Evolutionary conservation across 2,888 invertebrate genomes (phyloP).

Genomic region (Stictocephala bisonia): DNA sequence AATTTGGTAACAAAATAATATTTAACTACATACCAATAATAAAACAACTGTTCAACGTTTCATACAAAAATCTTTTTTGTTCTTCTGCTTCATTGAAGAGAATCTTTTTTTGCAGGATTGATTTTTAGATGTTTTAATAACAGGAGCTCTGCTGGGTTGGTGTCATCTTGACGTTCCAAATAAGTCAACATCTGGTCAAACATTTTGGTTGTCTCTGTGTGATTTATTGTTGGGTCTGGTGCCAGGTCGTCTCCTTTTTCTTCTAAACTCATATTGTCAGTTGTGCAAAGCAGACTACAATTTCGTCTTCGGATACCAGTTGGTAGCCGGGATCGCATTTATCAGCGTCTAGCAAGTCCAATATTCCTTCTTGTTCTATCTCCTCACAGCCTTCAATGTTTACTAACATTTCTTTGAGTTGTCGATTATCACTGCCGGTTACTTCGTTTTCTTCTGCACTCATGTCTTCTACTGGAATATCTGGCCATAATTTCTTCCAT

Average conservation of each 20-base stretch:
- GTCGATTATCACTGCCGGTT: not conserved
- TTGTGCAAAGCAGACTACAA: constrained; percentile 2
- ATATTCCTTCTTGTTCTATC: not conserved
- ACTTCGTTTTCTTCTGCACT: constrained; percentile 2
- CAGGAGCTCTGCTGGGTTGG: not conserved
- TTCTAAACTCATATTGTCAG: not conserved
- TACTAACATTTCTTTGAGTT: constrained; percentile 1
- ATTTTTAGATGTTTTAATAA: not conserved
- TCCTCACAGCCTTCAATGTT: not conserved
- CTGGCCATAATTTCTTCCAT: constrained; percentile 3
- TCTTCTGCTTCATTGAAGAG: not conserved
- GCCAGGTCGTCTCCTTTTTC: not conserved
- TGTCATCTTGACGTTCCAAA: constrained; percentile 10
- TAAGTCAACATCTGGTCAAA: not conserved
- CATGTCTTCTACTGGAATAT: constrained; percentile 4
- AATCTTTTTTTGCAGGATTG: not conserved
- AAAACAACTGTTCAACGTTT: not conserved
- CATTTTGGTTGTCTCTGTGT: not conserved
- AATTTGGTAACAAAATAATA: too few relatives aligned
- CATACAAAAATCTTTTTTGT: not conserved
- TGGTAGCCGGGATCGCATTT: constrained; percentile 4
- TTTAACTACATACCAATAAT: not conserved
- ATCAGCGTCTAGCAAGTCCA: not conserved
- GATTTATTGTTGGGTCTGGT: constrained; percentile 1
- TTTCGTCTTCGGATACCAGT: constrained; percentile 6